These are phyloP conservation scores for Pemphigus obesinymphae DNA, from an alignment of 1,140 invertebrate genomes.

Conservation along the genomic window DNA sequence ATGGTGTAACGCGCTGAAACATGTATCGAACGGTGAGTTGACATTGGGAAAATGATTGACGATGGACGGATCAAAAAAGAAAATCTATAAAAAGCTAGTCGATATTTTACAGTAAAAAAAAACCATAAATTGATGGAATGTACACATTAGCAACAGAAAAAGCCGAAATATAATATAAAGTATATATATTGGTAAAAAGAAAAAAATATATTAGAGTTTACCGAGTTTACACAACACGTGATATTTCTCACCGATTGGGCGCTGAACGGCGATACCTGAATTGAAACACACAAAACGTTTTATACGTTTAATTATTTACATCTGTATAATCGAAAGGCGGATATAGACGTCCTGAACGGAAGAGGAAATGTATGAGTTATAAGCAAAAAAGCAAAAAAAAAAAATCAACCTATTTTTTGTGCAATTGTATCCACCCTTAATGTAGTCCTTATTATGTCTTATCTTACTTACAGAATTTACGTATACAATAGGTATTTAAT, in stretches of 20 bases:
- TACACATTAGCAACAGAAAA: background rate
- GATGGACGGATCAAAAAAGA: background rate
- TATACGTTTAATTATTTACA: too few species aligned
- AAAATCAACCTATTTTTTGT: too few species aligned
- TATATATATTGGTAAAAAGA: constrained; percentile 20
- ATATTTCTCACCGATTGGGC: constrained; percentile 85
- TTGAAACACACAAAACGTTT: constrained; percentile 60
- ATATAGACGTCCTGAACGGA: too few species aligned
- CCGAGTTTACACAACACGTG: constrained; percentile 87
- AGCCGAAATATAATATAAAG: constrained; percentile 16
- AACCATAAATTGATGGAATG: background rate
- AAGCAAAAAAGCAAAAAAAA: too few species aligned
- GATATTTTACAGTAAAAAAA: background rate
- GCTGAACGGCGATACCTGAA: constrained; percentile 70
- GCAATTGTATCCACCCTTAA: too few species aligned
- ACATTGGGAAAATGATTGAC: background rate
- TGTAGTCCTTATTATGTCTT: too few species aligned
- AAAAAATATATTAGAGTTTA: constrained; percentile 53
- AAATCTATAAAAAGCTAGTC: background rate
- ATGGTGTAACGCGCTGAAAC: background rate
- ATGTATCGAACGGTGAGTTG: background rate
- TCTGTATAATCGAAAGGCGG: too few species aligned
- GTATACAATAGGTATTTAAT: too few species aligned
- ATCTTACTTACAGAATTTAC: too few species aligned
- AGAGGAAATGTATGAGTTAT: too few species aligned